These are phyloP conservation scores for Hoplias malabaricus DNA, from an alignment of 2,113 vertebrate species.

Conservation along the genomic window DNA sequence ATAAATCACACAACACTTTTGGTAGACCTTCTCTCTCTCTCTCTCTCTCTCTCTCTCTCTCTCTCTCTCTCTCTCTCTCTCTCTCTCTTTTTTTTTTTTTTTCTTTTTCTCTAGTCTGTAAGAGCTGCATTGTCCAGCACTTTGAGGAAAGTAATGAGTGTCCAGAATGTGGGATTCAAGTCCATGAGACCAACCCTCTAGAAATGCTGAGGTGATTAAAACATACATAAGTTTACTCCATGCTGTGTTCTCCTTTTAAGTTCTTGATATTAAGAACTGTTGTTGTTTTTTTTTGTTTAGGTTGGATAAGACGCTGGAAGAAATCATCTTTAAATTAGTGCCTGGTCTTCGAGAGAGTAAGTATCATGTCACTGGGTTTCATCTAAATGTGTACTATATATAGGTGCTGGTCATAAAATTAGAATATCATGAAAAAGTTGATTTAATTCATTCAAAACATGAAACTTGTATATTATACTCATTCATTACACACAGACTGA, in stretches of 20 bases:
- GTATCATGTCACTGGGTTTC: conserved; percentile 51
- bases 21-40: too few relatives aligned
- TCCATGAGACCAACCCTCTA: conserved; percentile 88
- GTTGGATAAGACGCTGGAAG: conserved; percentile 87
- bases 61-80: background rate
- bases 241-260: background rate
- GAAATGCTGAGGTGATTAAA: conserved; percentile 86
- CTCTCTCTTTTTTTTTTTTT: background rate
- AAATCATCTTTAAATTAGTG: conserved; percentile 90
- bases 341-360: conserved; percentile 87
- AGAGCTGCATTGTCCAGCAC: conserved; percentile 89
- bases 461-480: too few relatives aligned
- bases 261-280: background rate
- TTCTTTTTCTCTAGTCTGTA: conserved; percentile 75
- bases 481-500: too few relatives aligned
- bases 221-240: conserved; percentile 1
- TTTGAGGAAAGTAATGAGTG: conserved; percentile 92
- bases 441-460: too few relatives aligned
- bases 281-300: conserved; percentile 62
- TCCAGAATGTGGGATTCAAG: conserved; percentile 87
- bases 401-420: too few relatives aligned
- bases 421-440: too few relatives aligned
- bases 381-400: background rate
- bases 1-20: too few relatives aligned
- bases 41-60: too few relatives aligned